Conservation (phyloP, 2,888 invertebrate species). For the Synergus itoensis region DNA sequence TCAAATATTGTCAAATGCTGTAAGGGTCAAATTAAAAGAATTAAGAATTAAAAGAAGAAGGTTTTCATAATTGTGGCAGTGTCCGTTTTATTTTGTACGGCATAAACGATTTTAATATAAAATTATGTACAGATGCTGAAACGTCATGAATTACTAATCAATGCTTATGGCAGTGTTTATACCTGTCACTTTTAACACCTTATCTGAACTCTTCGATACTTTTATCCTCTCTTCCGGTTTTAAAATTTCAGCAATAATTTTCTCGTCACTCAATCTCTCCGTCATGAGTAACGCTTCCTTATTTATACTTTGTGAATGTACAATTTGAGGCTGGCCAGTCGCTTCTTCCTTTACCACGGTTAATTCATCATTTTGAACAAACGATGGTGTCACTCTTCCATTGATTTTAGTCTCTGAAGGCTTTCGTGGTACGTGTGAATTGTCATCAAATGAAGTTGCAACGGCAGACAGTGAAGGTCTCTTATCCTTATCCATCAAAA, state of each 20-base stretch:
- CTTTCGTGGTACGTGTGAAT: conserved; percentile 55
- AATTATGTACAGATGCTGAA: conserved; percentile 57
- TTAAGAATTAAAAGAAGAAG: not conserved
- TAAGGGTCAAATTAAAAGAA: too few species aligned
- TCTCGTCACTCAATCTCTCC: conserved; percentile 72
- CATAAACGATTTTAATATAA: conserved; percentile 36
- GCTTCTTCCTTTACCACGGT: conserved; percentile 65
- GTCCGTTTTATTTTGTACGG: conserved; percentile 22
- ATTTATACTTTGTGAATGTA: conserved; percentile 57
- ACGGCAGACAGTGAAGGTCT: conserved; percentile 50
- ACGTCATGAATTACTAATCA: conserved; percentile 69
- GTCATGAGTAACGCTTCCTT: conserved; percentile 49
- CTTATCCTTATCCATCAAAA: conserved; percentile 59
- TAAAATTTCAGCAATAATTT: conserved; percentile 76
- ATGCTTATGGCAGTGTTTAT: conserved; percentile 76
- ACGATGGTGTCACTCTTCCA: conserved; percentile 67
- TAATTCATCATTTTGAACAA: conserved; percentile 62
- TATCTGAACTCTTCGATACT: conserved; percentile 67
- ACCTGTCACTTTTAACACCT: conserved; percentile 71
- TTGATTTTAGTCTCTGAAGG: conserved; percentile 69
- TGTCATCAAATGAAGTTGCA: conserved; percentile 52
- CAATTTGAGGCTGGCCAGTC: conserved; percentile 56
- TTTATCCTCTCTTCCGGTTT: conserved; percentile 73
- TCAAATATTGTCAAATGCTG: too few species aligned
- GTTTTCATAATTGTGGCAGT: conserved; percentile 1